Evolutionary conservation across 2,797 vertebrate species (phyloP).

Genomic region (Bovichtus variegatus): DNA sequence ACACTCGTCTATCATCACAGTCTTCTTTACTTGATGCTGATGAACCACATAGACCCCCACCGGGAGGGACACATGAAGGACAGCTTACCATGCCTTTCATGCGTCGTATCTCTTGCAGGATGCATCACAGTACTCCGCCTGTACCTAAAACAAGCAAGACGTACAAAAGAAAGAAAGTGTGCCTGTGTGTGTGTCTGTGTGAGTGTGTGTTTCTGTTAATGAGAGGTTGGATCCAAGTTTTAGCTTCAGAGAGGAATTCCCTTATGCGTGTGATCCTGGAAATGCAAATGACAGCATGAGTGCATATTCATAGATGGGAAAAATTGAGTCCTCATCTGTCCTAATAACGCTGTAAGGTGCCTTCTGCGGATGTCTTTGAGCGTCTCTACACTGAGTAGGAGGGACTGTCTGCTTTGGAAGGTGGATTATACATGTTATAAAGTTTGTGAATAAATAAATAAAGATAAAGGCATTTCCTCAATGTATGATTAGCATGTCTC

Average conservation of each 20-base stretch:
- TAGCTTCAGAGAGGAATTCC: slow-evolving; percentile 56
- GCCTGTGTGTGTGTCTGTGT: neutral
- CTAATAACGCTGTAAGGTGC: slow-evolving; percentile 50
- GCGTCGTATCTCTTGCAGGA: slow-evolving; percentile 63
- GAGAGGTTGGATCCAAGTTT: slow-evolving; percentile 60
- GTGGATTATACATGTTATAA: slow-evolving; percentile 48
- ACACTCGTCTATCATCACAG: slow-evolving; percentile 40
- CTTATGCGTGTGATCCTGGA: slow-evolving; percentile 56
- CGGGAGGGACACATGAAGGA: slow-evolving; percentile 79
- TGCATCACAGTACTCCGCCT: slow-evolving; percentile 61
- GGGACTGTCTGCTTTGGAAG: slow-evolving; percentile 50
- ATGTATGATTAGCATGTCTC: slow-evolving; percentile 56
- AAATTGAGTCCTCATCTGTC: slow-evolving; percentile 62
- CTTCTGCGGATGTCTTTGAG: slow-evolving; percentile 58
- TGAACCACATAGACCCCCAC: slow-evolving; percentile 67
- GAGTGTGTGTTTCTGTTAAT: slow-evolving; percentile 57
- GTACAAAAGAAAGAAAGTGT: slow-evolving; percentile 32
- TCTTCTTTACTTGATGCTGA: slow-evolving; percentile 42
- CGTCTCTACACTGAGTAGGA: slow-evolving; percentile 48
- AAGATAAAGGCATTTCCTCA: slow-evolving; percentile 39
- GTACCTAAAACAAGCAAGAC: slow-evolving; percentile 71
- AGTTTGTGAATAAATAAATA: slow-evolving; percentile 57
- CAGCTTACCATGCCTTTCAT: slow-evolving; percentile 81
- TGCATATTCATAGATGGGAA: slow-evolving; percentile 68
- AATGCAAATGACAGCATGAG: slow-evolving; percentile 70